phyloP scores from a whole-genome alignment of 2,113 vertebrate genomes.

The Egretta garzetta region DNA sequence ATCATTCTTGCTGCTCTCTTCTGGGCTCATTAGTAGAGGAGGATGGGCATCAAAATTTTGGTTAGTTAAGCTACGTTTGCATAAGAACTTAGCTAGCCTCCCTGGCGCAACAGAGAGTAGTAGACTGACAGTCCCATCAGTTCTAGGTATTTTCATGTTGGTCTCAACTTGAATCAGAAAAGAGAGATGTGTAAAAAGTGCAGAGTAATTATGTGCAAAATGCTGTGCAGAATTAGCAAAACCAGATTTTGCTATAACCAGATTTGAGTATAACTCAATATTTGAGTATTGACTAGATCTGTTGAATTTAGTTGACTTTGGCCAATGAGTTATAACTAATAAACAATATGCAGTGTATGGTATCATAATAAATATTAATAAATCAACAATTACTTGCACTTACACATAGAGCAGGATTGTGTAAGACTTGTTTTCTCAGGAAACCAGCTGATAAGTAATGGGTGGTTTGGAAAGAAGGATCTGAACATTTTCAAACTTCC shows the following conservation, averaged over 20 bases:
- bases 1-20: not conserved
- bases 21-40: not conserved
- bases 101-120: not conserved
- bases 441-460: not conserved
- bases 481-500: not conserved
- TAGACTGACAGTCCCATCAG: not conserved
- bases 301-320: not conserved
- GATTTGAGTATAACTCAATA: not conserved
- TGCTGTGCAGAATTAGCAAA: not conserved
- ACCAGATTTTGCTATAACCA: not conserved
- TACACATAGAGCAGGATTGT: not conserved
- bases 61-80: not conserved
- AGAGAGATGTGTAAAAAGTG: not conserved
- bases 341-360: not conserved
- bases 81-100: not conserved
- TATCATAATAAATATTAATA: not conserved
- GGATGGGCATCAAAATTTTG: not conserved
- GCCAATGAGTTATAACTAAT: not conserved
- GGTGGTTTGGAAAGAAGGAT: not conserved
- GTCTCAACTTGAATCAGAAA: not conserved
- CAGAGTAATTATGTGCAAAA: not conserved
- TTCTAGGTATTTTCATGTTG: not conserved
- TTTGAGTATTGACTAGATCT: too few species aligned
- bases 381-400: not conserved
- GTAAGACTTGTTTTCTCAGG: not conserved